These are phyloP conservation scores for Steromphala cineraria DNA, from an alignment of 2,888 invertebrate genomes.

Conservation along the genomic window DNA sequence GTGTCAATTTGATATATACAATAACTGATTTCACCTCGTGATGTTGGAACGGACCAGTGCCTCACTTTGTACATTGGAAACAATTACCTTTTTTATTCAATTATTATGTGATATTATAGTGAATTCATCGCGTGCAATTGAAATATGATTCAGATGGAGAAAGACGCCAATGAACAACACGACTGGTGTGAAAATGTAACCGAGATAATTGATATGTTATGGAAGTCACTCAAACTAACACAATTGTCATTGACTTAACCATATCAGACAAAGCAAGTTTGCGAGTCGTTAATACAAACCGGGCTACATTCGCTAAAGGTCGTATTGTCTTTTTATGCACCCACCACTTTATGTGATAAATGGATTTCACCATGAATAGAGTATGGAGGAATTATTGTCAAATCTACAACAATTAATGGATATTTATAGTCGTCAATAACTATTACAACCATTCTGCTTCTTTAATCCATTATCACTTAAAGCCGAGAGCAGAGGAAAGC, in stretches of 20 bases:
- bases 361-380: slow-evolving; percentile 9
- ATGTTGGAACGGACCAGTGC: not conserved
- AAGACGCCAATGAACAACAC: not conserved
- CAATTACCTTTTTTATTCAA: slow-evolving; percentile 6
- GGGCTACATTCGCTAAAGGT: slow-evolving; percentile 1
- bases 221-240: slow-evolving; percentile 1
- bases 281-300: not conserved
- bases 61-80: not conserved
- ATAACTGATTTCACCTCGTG: not conserved
- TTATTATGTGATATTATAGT: slow-evolving; percentile 12
- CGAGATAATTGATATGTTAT: slow-evolving; percentile 14
- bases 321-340: slow-evolving; percentile 16
- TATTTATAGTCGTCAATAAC: slow-evolving; percentile 5
- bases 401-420: slow-evolving; percentile 21
- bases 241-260: slow-evolving; percentile 3
- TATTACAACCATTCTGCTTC: slow-evolving; percentile 1
- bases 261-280: not conserved
- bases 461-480: slow-evolving; percentile 13
- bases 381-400: slow-evolving; percentile 18
- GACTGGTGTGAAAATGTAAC: not conserved
- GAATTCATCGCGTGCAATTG: slow-evolving; percentile 9
- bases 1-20: not conserved
- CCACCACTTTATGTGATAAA: slow-evolving; percentile 14
- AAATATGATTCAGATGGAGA: slow-evolving; percentile 13
- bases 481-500: not conserved